Percentiles rank a stretch among this genome's conserved stretches.
phyloP scores from a whole-genome alignment of 1,140 invertebrate genomes.

The Polypedilum pembai region DNA sequence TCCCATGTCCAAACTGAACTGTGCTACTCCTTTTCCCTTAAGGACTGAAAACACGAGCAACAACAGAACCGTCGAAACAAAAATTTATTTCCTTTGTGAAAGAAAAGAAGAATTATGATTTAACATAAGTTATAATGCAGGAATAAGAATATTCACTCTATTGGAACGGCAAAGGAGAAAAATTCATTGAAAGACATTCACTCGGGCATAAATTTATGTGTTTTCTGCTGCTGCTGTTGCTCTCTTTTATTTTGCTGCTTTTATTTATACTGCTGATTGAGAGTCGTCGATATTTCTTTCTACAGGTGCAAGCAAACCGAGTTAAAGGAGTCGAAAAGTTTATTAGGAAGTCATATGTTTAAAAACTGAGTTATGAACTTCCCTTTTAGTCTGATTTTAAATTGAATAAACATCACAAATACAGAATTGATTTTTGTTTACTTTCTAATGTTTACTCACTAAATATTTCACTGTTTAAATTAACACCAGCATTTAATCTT shows the following conservation, averaged over 20 bases:
- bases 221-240: too few species aligned
- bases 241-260: too few species aligned
- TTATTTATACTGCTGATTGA: background rate
- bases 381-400: too few species aligned
- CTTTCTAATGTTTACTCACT: background rate
- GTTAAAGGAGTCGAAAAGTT: too few species aligned
- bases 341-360: too few species aligned
- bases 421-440: background rate
- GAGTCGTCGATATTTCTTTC: background rate
- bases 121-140: background rate
- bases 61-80: background rate
- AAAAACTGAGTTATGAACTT: too few species aligned
- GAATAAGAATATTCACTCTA: background rate
- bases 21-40: too few species aligned
- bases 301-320: background rate
- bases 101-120: background rate
- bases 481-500: background rate
- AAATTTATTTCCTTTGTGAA: background rate
- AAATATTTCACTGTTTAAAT: constrained; percentile 10
- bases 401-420: too few species aligned
- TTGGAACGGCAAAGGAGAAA: background rate
- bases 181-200: constrained; percentile 5
- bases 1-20: background rate
- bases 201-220: background rate
- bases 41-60: background rate